phyloP scores from a whole-genome alignment of 2,113 vertebrate species.

The Stegastes partitus region DNA sequence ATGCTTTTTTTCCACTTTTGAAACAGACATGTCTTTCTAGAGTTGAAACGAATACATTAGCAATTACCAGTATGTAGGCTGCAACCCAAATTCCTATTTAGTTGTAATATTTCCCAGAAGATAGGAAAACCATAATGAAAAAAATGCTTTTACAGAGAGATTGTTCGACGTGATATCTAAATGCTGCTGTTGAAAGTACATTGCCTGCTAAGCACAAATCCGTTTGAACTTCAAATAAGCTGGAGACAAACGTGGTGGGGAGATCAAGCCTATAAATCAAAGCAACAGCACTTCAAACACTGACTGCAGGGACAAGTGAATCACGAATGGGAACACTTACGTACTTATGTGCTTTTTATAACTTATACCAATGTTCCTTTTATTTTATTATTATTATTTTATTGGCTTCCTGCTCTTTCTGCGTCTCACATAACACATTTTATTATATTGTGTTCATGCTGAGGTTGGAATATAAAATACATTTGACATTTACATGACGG shows the following conservation, averaged over 20 bases:
- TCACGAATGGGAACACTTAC: slow-evolving; percentile 19
- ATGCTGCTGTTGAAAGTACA: slow-evolving; percentile 40
- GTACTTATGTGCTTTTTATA: not conserved
- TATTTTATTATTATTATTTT: too few relatives aligned
- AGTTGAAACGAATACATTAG: slow-evolving; percentile 16
- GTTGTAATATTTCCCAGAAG: slow-evolving; percentile 29
- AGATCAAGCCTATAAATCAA: slow-evolving; percentile 45
- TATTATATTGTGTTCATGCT: not conserved
- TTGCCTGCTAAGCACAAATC: slow-evolving; percentile 19
- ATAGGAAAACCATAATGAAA: not conserved
- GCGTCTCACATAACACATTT: not conserved
- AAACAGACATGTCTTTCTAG: slow-evolving; percentile 10
- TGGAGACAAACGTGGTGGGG: slow-evolving; percentile 39
- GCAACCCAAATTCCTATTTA: slow-evolving; percentile 15
- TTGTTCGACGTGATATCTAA: slow-evolving; percentile 23
- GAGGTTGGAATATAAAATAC: not conserved
- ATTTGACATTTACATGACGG: not conserved
- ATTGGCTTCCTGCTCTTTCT: not conserved
- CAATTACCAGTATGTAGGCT: not conserved
- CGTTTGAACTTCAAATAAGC: slow-evolving; percentile 59
- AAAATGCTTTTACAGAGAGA: not conserved
- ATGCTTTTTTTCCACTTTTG: not conserved
- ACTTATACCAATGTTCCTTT: not conserved
- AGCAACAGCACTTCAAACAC: slow-evolving; percentile 45
- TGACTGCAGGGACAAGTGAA: slow-evolving; percentile 25